Evolutionary conservation across 2,888 invertebrate genomes (phyloP).

Genomic region (Petrophora chlorosata): DNA sequence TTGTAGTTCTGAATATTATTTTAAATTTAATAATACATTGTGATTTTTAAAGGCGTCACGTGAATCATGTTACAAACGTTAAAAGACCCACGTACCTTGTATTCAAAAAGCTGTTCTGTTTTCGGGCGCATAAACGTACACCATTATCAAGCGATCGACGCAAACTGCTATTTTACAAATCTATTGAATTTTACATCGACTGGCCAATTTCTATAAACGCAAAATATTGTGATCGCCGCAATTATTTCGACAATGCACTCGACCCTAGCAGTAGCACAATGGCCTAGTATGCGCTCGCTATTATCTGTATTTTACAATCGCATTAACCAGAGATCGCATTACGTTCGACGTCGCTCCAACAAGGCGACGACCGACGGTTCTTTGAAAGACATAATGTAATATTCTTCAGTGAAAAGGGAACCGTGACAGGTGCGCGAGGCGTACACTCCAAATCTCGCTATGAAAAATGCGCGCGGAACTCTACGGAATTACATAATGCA

Average conservation of each 20-base stretch:
- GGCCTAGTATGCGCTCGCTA: slow-evolving; percentile 31
- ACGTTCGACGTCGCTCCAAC: slow-evolving; percentile 46
- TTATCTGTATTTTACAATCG: slow-evolving; percentile 46
- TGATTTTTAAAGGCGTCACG: no score
- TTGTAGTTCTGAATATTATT: no score
- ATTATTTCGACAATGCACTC: slow-evolving; percentile 37
- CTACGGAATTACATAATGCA: slow-evolving; percentile 68
- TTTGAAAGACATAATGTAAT: slow-evolving; percentile 73
- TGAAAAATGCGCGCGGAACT: slow-evolving; percentile 71
- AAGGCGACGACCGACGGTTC: slow-evolving; percentile 47
- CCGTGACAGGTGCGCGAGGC: slow-evolving; percentile 70
- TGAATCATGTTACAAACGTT: no score
- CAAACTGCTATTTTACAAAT: no score
- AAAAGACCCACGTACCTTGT: no score
- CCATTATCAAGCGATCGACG: no score
- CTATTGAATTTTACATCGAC: background rate
- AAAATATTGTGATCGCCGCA: slow-evolving; percentile 32
- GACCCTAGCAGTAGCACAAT: slow-evolving; percentile 30
- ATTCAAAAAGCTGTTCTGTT: no score
- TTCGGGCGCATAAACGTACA: no score
- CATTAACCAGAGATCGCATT: slow-evolving; percentile 43
- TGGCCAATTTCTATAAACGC: background rate
- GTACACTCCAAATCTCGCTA: slow-evolving; percentile 66
- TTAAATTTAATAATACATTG: no score
- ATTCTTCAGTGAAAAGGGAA: slow-evolving; percentile 63